phyloP scores from a whole-genome alignment of 1,140 invertebrate species.

The Drosophila cardini region DNA sequence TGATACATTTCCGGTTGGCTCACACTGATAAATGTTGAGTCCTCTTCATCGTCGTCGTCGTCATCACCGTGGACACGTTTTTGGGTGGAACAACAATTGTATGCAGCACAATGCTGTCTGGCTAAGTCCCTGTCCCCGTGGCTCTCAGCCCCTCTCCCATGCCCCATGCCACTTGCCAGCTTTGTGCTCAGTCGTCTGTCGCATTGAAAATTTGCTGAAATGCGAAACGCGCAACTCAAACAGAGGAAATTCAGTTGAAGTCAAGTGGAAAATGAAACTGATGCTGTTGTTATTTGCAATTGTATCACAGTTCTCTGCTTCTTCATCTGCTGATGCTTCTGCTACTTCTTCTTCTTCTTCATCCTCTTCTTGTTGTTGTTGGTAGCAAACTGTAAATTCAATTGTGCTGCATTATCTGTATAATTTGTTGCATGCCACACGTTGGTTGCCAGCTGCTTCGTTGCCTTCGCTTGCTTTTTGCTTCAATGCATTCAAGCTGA shows the following conservation, averaged over 20 bases:
- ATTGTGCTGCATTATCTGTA: slow-evolving; percentile 72
- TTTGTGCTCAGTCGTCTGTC: slow-evolving; percentile 53
- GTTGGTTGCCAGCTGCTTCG: slow-evolving; percentile 26
- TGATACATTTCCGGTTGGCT: slow-evolving; percentile 22
- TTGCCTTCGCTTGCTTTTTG: slow-evolving; percentile 16
- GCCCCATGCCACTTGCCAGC: slow-evolving; percentile 45
- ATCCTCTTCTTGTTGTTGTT: slow-evolving; percentile 11
- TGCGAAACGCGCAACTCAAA: slow-evolving; percentile 63
- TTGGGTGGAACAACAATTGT: slow-evolving; percentile 38
- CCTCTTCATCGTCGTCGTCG: not conserved
- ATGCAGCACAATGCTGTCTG: slow-evolving; percentile 52
- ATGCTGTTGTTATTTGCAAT: slow-evolving; percentile 51
- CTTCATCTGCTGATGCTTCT: slow-evolving; percentile 11
- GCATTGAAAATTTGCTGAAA: slow-evolving; percentile 78
- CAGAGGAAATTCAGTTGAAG: slow-evolving; percentile 59
- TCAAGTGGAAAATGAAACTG: slow-evolving; percentile 76
- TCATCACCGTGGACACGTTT: not conserved
- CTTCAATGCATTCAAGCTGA: slow-evolving; percentile 34
- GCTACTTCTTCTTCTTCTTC: slow-evolving; percentile 14
- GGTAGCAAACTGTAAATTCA: slow-evolving; percentile 64
- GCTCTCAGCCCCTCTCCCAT: slow-evolving; percentile 20
- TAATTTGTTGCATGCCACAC: slow-evolving; percentile 58
- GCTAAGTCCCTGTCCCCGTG: slow-evolving; percentile 14
- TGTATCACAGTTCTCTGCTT: not conserved
- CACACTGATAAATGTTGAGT: slow-evolving; percentile 43